phyloP scores from a whole-genome alignment of 2,113 vertebrate species.

The Heterochromis multidens region DNA sequence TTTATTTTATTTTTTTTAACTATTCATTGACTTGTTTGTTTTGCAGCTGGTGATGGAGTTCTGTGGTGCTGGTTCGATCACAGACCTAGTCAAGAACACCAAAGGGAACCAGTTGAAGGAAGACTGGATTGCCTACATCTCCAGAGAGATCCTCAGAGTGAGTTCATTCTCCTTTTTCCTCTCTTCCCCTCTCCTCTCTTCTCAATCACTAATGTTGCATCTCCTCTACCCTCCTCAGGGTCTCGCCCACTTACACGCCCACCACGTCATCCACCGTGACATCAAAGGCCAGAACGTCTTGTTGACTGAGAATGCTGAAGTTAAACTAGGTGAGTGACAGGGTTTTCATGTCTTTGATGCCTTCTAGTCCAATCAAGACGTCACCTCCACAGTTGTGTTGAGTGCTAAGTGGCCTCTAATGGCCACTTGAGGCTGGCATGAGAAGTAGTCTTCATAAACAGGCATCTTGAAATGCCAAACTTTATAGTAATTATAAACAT shows the following conservation, averaged over 20 bases:
- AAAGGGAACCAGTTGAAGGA: constrained; percentile 79
- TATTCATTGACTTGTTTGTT: neutral
- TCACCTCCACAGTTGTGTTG: too few species aligned
- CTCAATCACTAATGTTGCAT: neutral
- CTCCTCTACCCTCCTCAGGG: constrained; percentile 75
- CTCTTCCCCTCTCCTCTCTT: fast-evolving
- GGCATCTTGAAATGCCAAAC: fast-evolving
- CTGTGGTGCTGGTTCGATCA: constrained; percentile 77
- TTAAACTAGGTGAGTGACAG: constrained; percentile 62
- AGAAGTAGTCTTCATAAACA: neutral
- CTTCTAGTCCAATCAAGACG: neutral
- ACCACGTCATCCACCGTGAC: constrained; percentile 74
- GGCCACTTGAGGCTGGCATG: neutral
- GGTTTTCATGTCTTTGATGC: neutral
- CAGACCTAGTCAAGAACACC: constrained; percentile 79
- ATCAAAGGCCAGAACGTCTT: constrained; percentile 75
- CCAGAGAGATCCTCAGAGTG: constrained; percentile 76
- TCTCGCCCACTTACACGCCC: constrained; percentile 70
- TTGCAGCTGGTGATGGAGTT: constrained; percentile 79
- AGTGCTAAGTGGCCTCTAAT: too few species aligned
- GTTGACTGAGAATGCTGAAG: constrained; percentile 71
- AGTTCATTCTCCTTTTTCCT: neutral
- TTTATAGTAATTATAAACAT: neutral
- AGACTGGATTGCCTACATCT: constrained; percentile 80
- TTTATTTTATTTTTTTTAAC: neutral